phyloP scores from a whole-genome alignment of 2,113 vertebrate species.

The Phylloscopus whistleri region DNA sequence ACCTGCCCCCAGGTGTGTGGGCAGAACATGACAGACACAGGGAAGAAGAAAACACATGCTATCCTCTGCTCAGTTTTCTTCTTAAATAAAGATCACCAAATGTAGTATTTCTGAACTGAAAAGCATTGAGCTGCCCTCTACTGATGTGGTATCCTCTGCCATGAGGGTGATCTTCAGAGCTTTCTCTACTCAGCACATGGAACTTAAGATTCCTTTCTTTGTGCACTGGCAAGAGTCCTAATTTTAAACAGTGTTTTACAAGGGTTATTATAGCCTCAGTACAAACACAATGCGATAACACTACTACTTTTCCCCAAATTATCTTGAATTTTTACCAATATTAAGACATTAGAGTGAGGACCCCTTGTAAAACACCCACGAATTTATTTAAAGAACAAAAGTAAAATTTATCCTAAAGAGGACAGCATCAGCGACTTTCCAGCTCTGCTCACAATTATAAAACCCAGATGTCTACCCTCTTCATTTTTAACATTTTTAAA shows the following conservation, averaged over 20 bases:
- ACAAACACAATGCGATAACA: neutral
- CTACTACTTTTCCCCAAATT: neutral
- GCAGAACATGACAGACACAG: neutral
- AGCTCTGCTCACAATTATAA: neutral
- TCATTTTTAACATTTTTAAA: neutral
- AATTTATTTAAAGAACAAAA: neutral
- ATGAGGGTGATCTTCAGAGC: neutral
- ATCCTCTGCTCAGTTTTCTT: neutral
- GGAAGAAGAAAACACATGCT: neutral
- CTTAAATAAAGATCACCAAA: neutral
- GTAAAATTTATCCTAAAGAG: neutral
- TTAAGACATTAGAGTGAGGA: neutral
- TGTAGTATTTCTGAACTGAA: neutral
- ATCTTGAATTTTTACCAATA: neutral
- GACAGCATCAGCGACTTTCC: neutral
- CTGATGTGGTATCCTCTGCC: neutral
- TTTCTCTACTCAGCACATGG: rapidly evolving
- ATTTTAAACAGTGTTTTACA: neutral
- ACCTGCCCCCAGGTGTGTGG: neutral
- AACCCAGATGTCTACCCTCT: neutral
- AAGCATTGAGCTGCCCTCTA: neutral
- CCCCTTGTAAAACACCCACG: neutral
- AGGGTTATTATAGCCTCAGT: neutral
- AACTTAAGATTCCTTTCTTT: neutral
- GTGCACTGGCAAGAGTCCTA: neutral